Base-by-base conservation (phyloP, 1,140 invertebrate species). In the Drosophila ogumai region DNA sequence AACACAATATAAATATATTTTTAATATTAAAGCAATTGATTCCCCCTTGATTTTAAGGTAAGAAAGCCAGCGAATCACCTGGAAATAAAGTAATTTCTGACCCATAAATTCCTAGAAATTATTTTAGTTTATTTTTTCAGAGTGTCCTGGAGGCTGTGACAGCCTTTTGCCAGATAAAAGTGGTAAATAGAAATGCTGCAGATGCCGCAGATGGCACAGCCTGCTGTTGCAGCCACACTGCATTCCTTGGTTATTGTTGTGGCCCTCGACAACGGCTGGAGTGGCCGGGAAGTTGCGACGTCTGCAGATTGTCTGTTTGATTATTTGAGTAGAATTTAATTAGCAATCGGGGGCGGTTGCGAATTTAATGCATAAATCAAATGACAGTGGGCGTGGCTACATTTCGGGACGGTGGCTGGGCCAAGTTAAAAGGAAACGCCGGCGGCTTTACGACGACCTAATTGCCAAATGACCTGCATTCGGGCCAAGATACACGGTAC, bases 401-500 rank as follows among this genome's bases (percentile, higher is more conserved):
- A 15, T 38, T 57, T 41, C 34, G 40, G 25, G 9, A 17, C 17
- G 15, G 3, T 3, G n/a, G n/a, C 10, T 3, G 13, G 49, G n/a
- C 28, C 28, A 32, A 69, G 22, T 28, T 36, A 38, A 75, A 57
- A 65, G 52, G 59, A 65, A 57, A 40, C 17, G 71, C 69, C 56
- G 56, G 34, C 32, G 71, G 47, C 69, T 46, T 13, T 34, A 25
- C 69, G 40, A 1, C 63, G 82, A 78, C 82, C 82, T 67, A 86
- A 86, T 86, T 85, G 82, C 78, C 60, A 85, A 81, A 65, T 86
- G 82, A 85, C 68, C 82, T 75, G 78, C 68, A 81, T 78, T 75
- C 52, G 74, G 65, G 81, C 49, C 72, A 79, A 78, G 78, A 61
- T 74, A 86, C 81, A 73, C 12, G 50, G 60, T 77, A 73, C 12